Base-by-base conservation (phyloP, 2,888 invertebrate species). In the Tuberolachnus salignus region DNA sequence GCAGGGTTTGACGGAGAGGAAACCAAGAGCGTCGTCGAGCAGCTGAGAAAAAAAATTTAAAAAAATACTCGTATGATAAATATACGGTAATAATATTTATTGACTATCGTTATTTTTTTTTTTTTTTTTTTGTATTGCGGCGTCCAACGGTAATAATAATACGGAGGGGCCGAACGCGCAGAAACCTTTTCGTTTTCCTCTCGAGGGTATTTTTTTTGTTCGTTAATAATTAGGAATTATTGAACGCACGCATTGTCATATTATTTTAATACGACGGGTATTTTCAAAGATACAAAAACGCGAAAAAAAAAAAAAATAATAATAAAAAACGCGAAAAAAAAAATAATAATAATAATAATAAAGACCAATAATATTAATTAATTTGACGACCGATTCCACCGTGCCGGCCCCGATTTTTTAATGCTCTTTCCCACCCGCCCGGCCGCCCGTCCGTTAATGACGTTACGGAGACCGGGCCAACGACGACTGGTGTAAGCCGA, bases 341-440 rank as follows among this genome's bases (percentile, higher is more conserved):
- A 34, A n/a, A n/a, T n/a, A n/a, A n/a, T n/a, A n/a, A n/a, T n/a
- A n/a, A n/a, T n/a, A n/a, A n/a, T n/a, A n/a, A 67, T 59, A 49
- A 71, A 26, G 46, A 26, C 26, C 71, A 49, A 59, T 49, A 19
- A 59, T 59, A 59, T 71, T 19, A 59, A 71, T 71, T 59, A 23
- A 59, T 59, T 59, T 19, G n/a, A 26, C 19, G 9, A 26, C 46
- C 23, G n/a, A n/a, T 71, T 71, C 34, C n/a, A n/a, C n/a, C n/a
- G n/a, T n/a, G n/a, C n/a, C n/a, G n/a, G n/a, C 6, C 34, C 34
- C 34, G 34, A 34, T 71, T 70, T 70, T 57, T n/a, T 8, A 19
- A 13, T 34, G 44, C 44, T 57, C 46, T n/a, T 71, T 26, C 21
- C 44, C 13, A 34, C 9, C 14, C 23, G n/a, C n/a, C n/a, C n/a